Evolutionary conservation across 2,797 vertebrate species (phyloP).

Genomic region (Acrossocheilus wenchowensis): DNA sequence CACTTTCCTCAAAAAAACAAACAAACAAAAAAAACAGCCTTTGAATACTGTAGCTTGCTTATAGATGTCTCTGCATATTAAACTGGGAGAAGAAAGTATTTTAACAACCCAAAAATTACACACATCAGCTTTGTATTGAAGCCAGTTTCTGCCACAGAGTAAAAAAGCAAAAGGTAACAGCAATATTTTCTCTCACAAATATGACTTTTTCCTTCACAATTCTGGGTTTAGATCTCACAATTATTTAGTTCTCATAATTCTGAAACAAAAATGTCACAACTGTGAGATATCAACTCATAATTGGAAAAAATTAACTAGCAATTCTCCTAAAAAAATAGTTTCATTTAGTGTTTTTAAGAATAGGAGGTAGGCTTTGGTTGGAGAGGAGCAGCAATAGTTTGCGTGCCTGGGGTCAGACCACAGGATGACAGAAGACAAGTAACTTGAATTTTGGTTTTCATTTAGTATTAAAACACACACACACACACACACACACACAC

Average conservation of each 20-base stretch:
- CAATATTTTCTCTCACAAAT: no score
- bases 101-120: neutral
- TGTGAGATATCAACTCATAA: neutral
- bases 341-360: conserved; percentile 44
- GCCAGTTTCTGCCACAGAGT: neutral
- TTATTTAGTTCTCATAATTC: neutral
- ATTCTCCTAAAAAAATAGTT: neutral
- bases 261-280: neutral
- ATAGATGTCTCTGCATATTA: neutral
- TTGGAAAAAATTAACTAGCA: neutral
- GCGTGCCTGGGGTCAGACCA: conserved; percentile 9
- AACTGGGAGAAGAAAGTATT: neutral
- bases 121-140: neutral
- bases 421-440: neutral
- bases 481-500: neutral
- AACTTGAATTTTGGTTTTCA: neutral
- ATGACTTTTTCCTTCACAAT: neutral
- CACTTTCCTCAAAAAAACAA: neutral
- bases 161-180: neutral
- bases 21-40: neutral
- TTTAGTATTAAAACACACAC: neutral
- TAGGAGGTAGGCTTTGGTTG: conserved; percentile 1
- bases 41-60: neutral
- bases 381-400: conserved; percentile 35
- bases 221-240: neutral